phyloP scores from a whole-genome alignment of 2,888 invertebrate species.

The Tenthredo scrophulariae region DNA sequence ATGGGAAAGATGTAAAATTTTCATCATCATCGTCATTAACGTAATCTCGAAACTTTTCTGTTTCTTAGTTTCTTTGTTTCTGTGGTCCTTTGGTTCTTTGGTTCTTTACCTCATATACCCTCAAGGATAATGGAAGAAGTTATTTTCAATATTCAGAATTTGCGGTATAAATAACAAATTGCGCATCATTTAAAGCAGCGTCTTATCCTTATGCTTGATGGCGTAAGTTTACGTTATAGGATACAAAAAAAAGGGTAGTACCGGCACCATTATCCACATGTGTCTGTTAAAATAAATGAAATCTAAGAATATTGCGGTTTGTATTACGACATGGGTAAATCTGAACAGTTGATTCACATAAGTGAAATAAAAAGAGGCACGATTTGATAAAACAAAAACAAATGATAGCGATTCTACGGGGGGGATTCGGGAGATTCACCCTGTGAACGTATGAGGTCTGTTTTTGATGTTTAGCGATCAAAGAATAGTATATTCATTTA shows the following conservation, averaged over 20 bases:
- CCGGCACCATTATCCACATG: neutral
- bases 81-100: no score
- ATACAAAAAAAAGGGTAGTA: no score
- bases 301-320: neutral
- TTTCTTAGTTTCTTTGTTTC: no score
- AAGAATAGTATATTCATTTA: neutral
- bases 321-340: neutral
- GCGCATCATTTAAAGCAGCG: neutral
- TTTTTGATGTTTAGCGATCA: neutral
- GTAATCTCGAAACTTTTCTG: neutral
- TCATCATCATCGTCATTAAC: conserved; percentile 1
- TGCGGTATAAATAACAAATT: neutral
- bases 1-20: neutral
- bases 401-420: neutral
- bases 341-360: neutral
- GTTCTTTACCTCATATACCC: no score
- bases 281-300: neutral
- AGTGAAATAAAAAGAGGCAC: neutral
- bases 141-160: neutral
- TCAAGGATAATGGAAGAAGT: neutral
- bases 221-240: no score
- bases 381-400: neutral
- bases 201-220: no score
- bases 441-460: neutral
- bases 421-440: neutral